Evolutionary conservation across 2,113 vertebrate genomes (phyloP), one percentile per base, ranked within the genome.

Genomic region (Corynorhinus townsendii): DNA sequence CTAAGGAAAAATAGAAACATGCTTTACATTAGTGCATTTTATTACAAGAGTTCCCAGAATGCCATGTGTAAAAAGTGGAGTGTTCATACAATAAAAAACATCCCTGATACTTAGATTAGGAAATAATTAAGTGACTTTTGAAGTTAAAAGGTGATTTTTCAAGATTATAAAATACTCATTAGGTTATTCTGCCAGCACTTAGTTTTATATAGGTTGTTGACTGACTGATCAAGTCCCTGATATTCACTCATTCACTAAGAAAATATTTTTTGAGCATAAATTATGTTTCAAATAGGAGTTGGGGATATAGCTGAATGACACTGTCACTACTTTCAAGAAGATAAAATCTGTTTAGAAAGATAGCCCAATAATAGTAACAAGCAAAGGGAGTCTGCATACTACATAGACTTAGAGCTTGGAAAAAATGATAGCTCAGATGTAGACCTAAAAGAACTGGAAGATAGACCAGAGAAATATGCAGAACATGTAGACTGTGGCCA

Each of bases 1-100:
- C 17, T 47, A 33, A 84, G 17, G 43, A 17, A 30, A 96, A 92
- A 94, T 20, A 28, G 12, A 22, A 17, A 59, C 8, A 26, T 88
- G 40, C 33, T 93, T 94, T 90, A 7, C 30, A 68, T 93, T 90
- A 81, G 17, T 62, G 38, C 35, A 59, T 72, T 92, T 92, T 94
- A 88, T 88, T 80, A 90, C 52, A 80, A 86, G 35, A 72, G 76
- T 96, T 90, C 77, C 81, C 88, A 96, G 52, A 49, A 85, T 54
- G 4, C 35, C 11, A 11, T 76, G 10, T 56, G 11, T 43, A 40
- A 68, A 75, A 19, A 54, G 30, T 54, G 16, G 30, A 92, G 3
- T 38, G 17, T 64, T 49, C 14, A 1, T n/a, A 45, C 30, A 26
- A 45, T 35, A 17, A 54, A 85, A 85, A 26, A 82, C 14, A 86